Evolutionary conservation across 1,140 invertebrate species (phyloP).

Genomic region (Conus ventricosus): DNA sequence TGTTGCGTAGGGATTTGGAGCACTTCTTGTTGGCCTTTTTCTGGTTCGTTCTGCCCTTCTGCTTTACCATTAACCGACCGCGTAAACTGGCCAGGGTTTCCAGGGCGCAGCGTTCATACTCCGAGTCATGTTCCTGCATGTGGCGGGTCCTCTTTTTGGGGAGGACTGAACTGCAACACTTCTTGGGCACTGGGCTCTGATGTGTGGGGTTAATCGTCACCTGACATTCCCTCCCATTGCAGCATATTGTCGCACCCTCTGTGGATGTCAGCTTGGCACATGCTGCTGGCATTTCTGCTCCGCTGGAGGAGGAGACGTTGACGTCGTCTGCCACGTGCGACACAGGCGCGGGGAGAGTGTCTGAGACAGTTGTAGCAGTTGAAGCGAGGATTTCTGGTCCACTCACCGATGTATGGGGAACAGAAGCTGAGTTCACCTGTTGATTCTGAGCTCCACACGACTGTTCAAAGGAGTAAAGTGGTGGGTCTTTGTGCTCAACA

Average conservation of each 20-base stretch:
- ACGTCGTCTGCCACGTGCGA: neutral
- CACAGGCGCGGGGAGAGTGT: neutral
- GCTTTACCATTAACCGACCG: neutral
- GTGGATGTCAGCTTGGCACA: neutral
- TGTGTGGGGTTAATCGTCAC: constrained; percentile 59
- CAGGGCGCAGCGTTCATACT: constrained; percentile 19
- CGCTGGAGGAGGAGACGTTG: neutral
- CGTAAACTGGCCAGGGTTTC: constrained; percentile 4
- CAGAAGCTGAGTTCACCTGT: neutral
- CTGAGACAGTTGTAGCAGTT: neutral
- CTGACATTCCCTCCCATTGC: constrained; percentile 60
- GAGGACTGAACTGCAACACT: constrained; percentile 69
- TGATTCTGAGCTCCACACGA: neutral
- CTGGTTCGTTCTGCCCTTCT: neutral
- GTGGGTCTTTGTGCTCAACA: constrained; percentile 56
- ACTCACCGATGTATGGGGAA: neutral
- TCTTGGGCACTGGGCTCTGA: constrained; percentile 42
- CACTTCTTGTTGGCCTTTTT: neutral
- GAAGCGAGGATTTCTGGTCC: neutral
- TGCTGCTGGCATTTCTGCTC: neutral
- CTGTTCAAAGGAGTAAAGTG: neutral
- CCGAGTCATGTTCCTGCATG: constrained; percentile 64
- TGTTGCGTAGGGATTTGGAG: neutral
- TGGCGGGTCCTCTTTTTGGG: constrained; percentile 71
- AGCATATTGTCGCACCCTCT: constrained; percentile 46